Base-by-base conservation (phyloP, 1,140 invertebrate genomes). In the Spodoptera litura region DNA sequence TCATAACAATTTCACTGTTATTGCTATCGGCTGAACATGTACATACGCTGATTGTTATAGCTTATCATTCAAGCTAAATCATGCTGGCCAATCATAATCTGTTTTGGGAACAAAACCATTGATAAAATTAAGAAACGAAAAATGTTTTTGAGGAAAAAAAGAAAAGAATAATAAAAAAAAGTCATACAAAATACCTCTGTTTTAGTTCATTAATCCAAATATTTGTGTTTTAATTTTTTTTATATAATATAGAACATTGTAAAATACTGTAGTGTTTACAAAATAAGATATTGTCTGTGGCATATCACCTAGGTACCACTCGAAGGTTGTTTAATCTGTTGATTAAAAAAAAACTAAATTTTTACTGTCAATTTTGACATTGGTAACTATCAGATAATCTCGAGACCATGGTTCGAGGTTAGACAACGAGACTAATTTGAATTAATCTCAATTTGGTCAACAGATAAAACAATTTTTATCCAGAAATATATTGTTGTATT, bases 401-500 rank as follows among this genome's bases (percentile, higher is more conserved):
- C 9, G 6, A 44, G 38, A 44, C 38, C 4, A 31, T 5, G 38
- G 38, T 44, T 44, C 1, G 38, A 44, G 38, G 8, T 44, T 44
- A 10, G 31, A 31, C 2, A 31, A 4, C 4, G 31, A 31, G 3
- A 31, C 31, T 31, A 31, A 31, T 4, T 31, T 6, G 4, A n/a
- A 55, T 5, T 8, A 55, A 55, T 15, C 52, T 13, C 12, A 55
- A 55, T n/a, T 55, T 55, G 20, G 73, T 76, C 49, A 66, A 64
- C 51, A 52, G 44, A 83, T 89, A 83, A 84, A 88, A 83, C 80
- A 80, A 78, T 78, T 85, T 89, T 88, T 78, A 72, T 68, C 52
- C 81, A 53, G 80, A 83, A 81, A 79, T 84, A 89, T 86, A 90
- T 91, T 91, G 90, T 92, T 91, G 86, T 91, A 92, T 92, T 91